These are phyloP conservation scores for Acanthisitta chloris DNA, from an alignment of 2,113 vertebrate genomes.

Conservation along the genomic window DNA sequence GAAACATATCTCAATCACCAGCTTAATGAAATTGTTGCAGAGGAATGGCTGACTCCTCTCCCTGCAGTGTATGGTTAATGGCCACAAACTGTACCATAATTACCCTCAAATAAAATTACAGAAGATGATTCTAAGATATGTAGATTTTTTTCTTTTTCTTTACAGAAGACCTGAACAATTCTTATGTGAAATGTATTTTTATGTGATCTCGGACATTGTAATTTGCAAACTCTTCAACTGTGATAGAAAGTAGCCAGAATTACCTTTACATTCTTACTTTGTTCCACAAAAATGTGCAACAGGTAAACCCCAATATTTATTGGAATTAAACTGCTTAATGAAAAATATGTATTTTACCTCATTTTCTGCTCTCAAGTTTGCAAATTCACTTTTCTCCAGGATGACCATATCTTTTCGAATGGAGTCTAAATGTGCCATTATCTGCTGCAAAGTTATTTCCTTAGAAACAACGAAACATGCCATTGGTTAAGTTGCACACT, in stretches of 20 bases:
- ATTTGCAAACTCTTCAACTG: background rate
- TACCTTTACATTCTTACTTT: background rate
- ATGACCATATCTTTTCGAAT: constrained; percentile 99
- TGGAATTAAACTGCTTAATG: background rate
- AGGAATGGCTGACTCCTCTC: background rate
- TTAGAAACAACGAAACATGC: constrained; percentile 53
- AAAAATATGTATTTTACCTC: constrained; percentile 68
- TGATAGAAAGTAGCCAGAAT: background rate
- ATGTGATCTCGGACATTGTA: background rate
- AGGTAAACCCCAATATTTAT: background rate
- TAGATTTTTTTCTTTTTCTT: background rate
- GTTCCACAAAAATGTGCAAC: background rate
- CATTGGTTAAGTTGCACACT: background rate
- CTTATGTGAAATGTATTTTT: background rate
- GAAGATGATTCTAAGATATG: background rate
- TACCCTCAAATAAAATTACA: background rate
- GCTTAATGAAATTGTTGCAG: background rate
- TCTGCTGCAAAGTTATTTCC: constrained; percentile 94
- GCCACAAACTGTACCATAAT: background rate
- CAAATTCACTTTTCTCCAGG: constrained; percentile 97
- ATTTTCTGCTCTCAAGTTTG: constrained; percentile 91
- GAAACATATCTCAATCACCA: rapidly evolving
- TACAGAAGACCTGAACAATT: background rate
- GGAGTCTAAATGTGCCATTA: constrained; percentile 93
- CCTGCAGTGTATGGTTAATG: background rate